phyloP scores from a whole-genome alignment of 2,888 invertebrate genomes.

The Tipula lateralis region DNA sequence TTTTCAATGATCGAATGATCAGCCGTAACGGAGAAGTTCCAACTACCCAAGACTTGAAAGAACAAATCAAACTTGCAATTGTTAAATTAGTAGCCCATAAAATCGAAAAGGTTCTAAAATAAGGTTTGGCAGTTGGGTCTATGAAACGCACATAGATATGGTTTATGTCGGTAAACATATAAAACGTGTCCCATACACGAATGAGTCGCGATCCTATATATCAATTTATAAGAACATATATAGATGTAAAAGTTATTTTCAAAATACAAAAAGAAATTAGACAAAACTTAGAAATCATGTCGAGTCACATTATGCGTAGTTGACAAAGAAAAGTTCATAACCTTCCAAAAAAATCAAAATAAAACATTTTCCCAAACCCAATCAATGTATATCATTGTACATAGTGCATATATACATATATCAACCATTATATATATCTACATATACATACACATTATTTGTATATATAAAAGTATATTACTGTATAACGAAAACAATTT shows the following conservation, averaged over 20 bases:
- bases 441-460: neutral
- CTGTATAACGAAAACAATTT: neutral
- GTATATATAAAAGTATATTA: neutral
- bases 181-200: too few relatives aligned
- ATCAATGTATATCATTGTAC: neutral
- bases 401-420: neutral
- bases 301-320: neutral
- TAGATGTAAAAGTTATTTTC: neutral
- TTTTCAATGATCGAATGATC: too few relatives aligned
- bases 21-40: too few relatives aligned
- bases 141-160: too few relatives aligned
- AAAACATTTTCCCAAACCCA: neutral
- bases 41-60: too few relatives aligned
- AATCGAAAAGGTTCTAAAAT: too few relatives aligned
- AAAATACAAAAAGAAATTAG: neutral
- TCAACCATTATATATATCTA: neutral
- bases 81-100: too few relatives aligned
- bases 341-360: neutral
- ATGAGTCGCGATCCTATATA: too few relatives aligned
- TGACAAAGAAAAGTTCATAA: slow-evolving; percentile 5
- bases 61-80: too few relatives aligned
- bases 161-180: too few relatives aligned
- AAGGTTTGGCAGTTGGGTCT: too few relatives aligned
- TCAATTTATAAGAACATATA: too few relatives aligned
- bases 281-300: neutral